Conservation (phyloP, 2,888 invertebrate species). For the Plebejus melissa region DNA sequence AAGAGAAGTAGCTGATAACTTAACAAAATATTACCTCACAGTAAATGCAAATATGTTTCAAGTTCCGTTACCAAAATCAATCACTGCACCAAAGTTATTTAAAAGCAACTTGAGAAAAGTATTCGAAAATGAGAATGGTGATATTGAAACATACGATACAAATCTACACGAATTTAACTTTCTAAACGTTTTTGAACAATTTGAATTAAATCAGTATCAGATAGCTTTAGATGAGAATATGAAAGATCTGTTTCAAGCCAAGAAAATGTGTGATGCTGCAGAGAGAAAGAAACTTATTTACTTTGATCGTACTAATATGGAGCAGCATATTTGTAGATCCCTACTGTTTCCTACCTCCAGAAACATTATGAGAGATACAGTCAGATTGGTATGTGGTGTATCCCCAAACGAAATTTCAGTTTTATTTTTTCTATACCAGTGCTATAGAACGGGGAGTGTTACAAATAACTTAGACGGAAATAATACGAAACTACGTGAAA, state of each 20-base stretch:
- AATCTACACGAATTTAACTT: constrained; percentile 61
- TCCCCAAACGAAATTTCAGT: constrained; percentile 58
- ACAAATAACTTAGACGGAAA: constrained; percentile 60
- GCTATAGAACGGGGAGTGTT: constrained; percentile 56
- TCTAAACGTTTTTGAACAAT: constrained; percentile 55
- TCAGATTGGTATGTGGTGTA: constrained; percentile 62
- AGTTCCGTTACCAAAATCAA: constrained; percentile 54
- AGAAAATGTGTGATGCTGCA: constrained; percentile 36
- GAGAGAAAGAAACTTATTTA: constrained; percentile 50
- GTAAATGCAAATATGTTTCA: constrained; percentile 56
- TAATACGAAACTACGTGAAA: constrained; percentile 61
- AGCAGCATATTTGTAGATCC: constrained; percentile 54
- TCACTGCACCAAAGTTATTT: constrained; percentile 47
- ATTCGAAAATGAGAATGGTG: constrained; percentile 59
- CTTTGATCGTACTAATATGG: constrained; percentile 67
- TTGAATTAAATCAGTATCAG: constrained; percentile 67
- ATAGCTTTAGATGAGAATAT: constrained; percentile 53
- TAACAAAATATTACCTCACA: constrained; percentile 51
- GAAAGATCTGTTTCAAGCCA: constrained; percentile 53
- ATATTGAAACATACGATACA: constrained; percentile 47
- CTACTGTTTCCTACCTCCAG: constrained; percentile 59
- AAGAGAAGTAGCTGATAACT: constrained; percentile 45
- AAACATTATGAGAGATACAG: constrained; percentile 63
- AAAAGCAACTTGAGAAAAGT: constrained; percentile 50
- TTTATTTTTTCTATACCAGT: constrained; percentile 68